Evolutionary conservation across 2,797 vertebrate genomes (phyloP), one percentile per base, ranked within the genome.

Genomic region (Momotus momota): DNA sequence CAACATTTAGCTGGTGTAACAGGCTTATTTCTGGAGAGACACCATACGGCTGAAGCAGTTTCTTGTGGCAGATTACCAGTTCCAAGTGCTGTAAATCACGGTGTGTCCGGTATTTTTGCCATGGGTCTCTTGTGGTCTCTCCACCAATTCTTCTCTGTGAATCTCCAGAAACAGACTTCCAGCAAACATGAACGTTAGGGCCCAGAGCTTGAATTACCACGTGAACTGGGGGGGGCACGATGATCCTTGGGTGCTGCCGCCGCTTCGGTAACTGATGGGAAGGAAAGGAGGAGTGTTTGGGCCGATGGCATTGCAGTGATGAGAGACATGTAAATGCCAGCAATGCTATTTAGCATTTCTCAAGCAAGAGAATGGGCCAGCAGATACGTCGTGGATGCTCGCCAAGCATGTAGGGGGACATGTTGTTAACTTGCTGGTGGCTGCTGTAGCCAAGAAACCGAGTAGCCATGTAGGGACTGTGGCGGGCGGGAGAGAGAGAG

Each of bases 381-480:
- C 95, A 97, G 94, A 94, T 96, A 96, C 41, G 5, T 66, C 17
- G 62, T 96, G 94, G 96, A 96, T 92, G 85, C 77, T 90, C 55
- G 95, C 95, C 96, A 95, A 92, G 94, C 93, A 96, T 95, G 96
- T 95, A 96, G 96, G 95, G 95, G 96, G 96, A 96, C 96, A 96
- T 94, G 95, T 96, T 97, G 95, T 95, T 96, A 96, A 97, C 94
- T 95, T 96, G 94, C 93, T 97, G 94, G 94, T 97, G 95, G 96
- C 94, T 97, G 94, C 95, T 93, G 96, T 84, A 96, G 96, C 95
- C 95, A 94, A 96, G 96, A 96, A 94, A 97, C 60, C 1, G 78
- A 97, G 93, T 96, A 96, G 96, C 94, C 95, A 94, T 95, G 96
- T 96, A 96, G 91, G 95, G 94, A 94, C 94, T 96, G 87, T 35